Evolutionary conservation across 1,140 invertebrate genomes (phyloP).

Genomic region (Lucilia sericata): DNA sequence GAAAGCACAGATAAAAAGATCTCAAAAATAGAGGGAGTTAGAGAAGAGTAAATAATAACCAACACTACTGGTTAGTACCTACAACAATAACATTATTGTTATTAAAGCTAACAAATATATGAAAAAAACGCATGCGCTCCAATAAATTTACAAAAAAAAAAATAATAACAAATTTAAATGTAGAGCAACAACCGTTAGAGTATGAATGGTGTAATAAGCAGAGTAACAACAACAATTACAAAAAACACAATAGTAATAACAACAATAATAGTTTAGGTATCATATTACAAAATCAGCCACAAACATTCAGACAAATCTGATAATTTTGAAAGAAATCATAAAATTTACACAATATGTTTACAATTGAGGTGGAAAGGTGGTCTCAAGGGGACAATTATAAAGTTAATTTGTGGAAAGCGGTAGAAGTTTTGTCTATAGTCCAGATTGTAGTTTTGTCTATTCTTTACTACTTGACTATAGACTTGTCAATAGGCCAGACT

Average conservation of each 20-base stretch:
- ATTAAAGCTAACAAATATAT: neutral
- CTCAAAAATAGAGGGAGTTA: too few relatives aligned
- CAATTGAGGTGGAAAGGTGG: too few relatives aligned
- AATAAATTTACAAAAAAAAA: neutral
- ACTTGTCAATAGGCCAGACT: too few relatives aligned
- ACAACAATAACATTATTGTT: conserved; percentile 17
- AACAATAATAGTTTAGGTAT: neutral
- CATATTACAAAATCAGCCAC: neutral
- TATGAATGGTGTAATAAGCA: neutral
- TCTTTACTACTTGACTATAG: too few relatives aligned
- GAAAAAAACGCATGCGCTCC: neutral
- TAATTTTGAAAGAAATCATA: neutral
- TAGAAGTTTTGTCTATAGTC: too few relatives aligned
- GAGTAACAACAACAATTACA: too few relatives aligned
- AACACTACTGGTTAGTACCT: neutral
- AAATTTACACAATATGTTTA: neutral
- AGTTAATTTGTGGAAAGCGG: too few relatives aligned
- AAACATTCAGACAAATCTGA: neutral
- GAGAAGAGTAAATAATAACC: too few relatives aligned
- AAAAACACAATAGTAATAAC: neutral
- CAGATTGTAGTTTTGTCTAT: too few relatives aligned
- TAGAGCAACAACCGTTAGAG: conserved; percentile 39
- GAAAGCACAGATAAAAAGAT: too few relatives aligned
- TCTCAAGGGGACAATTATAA: too few relatives aligned
- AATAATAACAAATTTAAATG: neutral